Evolutionary conservation across 2,797 vertebrate species (phyloP), one percentile per base, ranked within the genome.

Genomic region (Lithobates pipiens): DNA sequence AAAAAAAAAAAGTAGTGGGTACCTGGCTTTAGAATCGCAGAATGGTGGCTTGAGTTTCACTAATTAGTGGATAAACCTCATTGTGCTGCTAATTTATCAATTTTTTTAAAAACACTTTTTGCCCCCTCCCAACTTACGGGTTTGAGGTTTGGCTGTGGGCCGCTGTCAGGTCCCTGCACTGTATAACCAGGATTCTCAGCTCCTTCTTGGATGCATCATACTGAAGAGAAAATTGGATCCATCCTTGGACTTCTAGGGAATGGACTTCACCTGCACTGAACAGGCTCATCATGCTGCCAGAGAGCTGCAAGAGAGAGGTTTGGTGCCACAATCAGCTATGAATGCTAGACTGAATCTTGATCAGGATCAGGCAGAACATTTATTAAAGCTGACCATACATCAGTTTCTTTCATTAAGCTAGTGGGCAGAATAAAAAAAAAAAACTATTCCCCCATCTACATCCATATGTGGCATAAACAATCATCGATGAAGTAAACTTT

Each of bases 271-370:
- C 95, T 6, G 96, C 95, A 86, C 96, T 97, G 76, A 97, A 97
- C 87, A 99, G 94, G 89, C 98, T 99, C 95, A 96, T 94, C 94
- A 96, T 94, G 92, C 98, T 99, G 86, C 97, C 95, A 46, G 95
- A 96, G 90, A 97, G 95, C 97, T 99, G 91, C 6, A 32, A 57
- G 54, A 42, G 32, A 63, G 46, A 75, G 39, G 6, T n/a, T 15
- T 16, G 25, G 3, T 72, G 18, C 54, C 16, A 46, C 10, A n/a
- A 61, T 61, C 21, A 61, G 8, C 21, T 61, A 61, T 54, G 50
- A 54, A 61, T 61, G 21, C 21, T 9, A 61, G 54, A 16, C 4
- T 54, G 32, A 3, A 54, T 36, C 4, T 54, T 1, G 32, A 54
- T 36, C 5, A 54, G 13, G 50, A 54, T 5, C 16, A 54, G 16